Conservation (phyloP, 2,797 vertebrate genomes). For the Aldrovandia affinis region DNA sequence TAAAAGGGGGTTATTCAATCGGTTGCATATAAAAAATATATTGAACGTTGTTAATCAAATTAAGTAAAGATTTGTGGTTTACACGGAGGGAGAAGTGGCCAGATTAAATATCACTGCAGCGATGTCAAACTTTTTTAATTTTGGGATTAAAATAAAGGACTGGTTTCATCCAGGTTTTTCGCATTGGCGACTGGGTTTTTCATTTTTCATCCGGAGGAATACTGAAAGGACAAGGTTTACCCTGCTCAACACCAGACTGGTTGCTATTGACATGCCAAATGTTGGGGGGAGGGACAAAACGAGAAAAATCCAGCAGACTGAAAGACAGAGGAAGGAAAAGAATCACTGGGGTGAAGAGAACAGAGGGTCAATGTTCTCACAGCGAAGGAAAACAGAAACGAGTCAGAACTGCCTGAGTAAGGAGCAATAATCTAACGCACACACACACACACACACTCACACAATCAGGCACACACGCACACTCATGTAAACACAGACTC, state of each 20-base stretch:
- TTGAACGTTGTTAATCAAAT: background rate
- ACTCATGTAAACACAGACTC: background rate
- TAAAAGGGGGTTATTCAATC: background rate
- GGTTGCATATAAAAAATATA: background rate
- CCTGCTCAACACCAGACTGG: background rate
- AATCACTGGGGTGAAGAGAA: background rate
- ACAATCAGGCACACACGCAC: too few relatives aligned
- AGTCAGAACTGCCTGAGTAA: background rate
- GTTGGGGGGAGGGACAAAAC: background rate
- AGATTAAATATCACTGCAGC: background rate
- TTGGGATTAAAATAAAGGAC: background rate
- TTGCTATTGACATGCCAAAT: background rate
- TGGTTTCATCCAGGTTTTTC: background rate
- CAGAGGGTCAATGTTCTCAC: slow-evolving; percentile 12
- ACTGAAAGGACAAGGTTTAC: background rate
- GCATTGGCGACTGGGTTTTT: background rate
- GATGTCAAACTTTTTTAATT: background rate
- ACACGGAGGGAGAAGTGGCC: background rate
- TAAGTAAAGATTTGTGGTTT: background rate
- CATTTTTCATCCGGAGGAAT: background rate
- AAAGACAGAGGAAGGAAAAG: slow-evolving; percentile 10
- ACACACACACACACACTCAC: background rate
- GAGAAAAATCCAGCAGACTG: background rate
- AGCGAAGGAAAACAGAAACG: background rate
- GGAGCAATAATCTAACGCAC: background rate